Percentiles rank a stretch among this genome's conserved stretches.
phyloP scores from a whole-genome alignment of 2,888 invertebrate species.

The Limenitis camilla region DNA sequence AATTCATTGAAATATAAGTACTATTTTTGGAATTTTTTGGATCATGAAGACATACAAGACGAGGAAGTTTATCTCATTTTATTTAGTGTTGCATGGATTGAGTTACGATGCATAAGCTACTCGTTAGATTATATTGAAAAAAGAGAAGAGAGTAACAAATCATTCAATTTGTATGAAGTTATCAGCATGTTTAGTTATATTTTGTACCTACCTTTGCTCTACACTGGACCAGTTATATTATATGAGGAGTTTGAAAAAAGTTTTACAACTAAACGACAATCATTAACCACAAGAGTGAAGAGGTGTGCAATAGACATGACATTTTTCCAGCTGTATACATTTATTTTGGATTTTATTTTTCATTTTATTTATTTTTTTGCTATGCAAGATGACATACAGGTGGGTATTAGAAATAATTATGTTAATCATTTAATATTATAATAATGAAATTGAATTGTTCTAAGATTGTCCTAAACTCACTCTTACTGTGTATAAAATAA shows the following conservation, averaged over 20 bases:
- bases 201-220: slow-evolving; percentile 88
- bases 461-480: no score
- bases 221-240: slow-evolving; percentile 88
- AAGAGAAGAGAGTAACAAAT: slow-evolving; percentile 23
- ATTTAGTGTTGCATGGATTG: slow-evolving; percentile 79
- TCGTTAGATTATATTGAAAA: slow-evolving; percentile 73
- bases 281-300: slow-evolving; percentile 43
- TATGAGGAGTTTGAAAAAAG: slow-evolving; percentile 80
- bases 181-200: slow-evolving; percentile 80
- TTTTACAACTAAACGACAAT: slow-evolving; percentile 39
- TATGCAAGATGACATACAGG: slow-evolving; percentile 79
- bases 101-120: slow-evolving; percentile 84
- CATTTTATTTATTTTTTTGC: slow-evolving; percentile 90
- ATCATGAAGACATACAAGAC: slow-evolving; percentile 56
- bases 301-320: slow-evolving; percentile 61
- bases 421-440: background rate
- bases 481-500: no score
- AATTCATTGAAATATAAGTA: slow-evolving; percentile 65
- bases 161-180: slow-evolving; percentile 30
- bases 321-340: slow-evolving; percentile 79
- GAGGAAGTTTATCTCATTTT: slow-evolving; percentile 73
- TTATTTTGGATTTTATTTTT: slow-evolving; percentile 79
- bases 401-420: slow-evolving; percentile 30
- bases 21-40: slow-evolving; percentile 63
- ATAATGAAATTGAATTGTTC: no score